Percentiles rank a stretch among this genome's conserved stretches.
phyloP scores from a whole-genome alignment of 1,140 invertebrate species.

The Stegodyphus mimosarum region DNA sequence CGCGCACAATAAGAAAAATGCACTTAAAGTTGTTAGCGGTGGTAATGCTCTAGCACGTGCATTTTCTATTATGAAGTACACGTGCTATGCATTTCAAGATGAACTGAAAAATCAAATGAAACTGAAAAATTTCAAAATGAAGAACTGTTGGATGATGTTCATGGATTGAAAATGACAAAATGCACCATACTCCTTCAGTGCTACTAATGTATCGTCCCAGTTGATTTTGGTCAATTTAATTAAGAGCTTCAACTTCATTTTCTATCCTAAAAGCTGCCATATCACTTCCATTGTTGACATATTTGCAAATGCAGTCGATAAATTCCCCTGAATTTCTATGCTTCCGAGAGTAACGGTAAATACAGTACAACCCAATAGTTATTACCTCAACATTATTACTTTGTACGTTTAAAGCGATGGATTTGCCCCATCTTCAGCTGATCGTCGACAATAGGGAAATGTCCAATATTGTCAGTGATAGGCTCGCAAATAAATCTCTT shows the following conservation, averaged over 20 bases:
- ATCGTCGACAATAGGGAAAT: no score
- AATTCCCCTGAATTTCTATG: slow-evolving; percentile 71
- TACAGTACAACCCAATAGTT: no score
- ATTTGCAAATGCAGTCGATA: slow-evolving; percentile 69
- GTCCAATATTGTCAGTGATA: no score
- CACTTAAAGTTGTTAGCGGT: no score
- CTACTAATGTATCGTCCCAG: slow-evolving; percentile 62
- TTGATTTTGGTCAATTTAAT: slow-evolving; percentile 62
- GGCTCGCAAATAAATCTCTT: no score
- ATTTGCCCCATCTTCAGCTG: no score
- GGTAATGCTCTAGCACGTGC: background rate
- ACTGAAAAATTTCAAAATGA: no score
- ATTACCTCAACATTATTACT: no score
- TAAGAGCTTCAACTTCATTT: background rate
- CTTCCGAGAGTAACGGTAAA: slow-evolving; percentile 70
- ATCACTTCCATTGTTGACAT: slow-evolving; percentile 64
- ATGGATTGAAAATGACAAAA: slow-evolving; percentile 66
- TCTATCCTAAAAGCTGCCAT: slow-evolving; percentile 55
- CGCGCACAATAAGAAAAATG: no score
- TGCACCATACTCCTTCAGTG: slow-evolving; percentile 62
- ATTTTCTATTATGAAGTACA: slow-evolving; percentile 62
- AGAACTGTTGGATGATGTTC: slow-evolving; percentile 68
- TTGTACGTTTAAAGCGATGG: no score
- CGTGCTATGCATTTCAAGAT: slow-evolving; percentile 69
- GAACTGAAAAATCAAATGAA: slow-evolving; percentile 68